Evolutionary conservation across 53 echinoderm and acorn worm species (phyloP).

Genomic region (Paracentrotus lividus): DNA sequence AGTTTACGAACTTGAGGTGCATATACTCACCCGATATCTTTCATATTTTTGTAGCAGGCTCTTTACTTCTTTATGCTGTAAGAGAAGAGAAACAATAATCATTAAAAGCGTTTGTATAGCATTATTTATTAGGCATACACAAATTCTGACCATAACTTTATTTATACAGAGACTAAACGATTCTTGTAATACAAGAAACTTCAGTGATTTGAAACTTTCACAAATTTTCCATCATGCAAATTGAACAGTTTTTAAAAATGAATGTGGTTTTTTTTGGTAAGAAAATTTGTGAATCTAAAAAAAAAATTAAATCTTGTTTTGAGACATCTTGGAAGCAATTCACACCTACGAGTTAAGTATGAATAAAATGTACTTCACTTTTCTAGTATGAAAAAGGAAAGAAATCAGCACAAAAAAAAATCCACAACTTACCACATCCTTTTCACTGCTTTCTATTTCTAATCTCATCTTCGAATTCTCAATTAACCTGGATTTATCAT

Average conservation of each 20-base stretch:
- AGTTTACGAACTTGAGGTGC: background rate
- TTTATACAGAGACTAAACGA: too few relatives aligned
- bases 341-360: too few relatives aligned
- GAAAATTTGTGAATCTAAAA: too few relatives aligned
- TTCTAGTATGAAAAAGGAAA: background rate
- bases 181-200: too few relatives aligned
- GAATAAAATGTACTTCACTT: too few relatives aligned
- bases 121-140: background rate
- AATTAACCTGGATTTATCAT: slow-evolving; percentile 73
- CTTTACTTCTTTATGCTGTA: slow-evolving; percentile 93
- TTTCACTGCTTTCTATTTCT: slow-evolving; percentile 87
- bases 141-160: background rate
- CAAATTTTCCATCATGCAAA: too few relatives aligned
- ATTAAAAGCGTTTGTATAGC: background rate
- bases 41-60: slow-evolving; percentile 89
- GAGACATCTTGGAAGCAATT: too few relatives aligned
- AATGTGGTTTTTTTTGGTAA: too few relatives aligned
- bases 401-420: background rate
- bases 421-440: slow-evolving; percentile 91
- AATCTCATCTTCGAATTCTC: slow-evolving; percentile 85
- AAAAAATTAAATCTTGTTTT: too few relatives aligned
- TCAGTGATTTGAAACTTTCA: too few relatives aligned
- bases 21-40: slow-evolving; percentile 87
- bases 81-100: background rate
- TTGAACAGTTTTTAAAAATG: too few relatives aligned